Evolutionary conservation across 2,888 invertebrate genomes (phyloP), one percentile per base, ranked within the genome.

Genomic region (Pelosia muscerda): DNA sequence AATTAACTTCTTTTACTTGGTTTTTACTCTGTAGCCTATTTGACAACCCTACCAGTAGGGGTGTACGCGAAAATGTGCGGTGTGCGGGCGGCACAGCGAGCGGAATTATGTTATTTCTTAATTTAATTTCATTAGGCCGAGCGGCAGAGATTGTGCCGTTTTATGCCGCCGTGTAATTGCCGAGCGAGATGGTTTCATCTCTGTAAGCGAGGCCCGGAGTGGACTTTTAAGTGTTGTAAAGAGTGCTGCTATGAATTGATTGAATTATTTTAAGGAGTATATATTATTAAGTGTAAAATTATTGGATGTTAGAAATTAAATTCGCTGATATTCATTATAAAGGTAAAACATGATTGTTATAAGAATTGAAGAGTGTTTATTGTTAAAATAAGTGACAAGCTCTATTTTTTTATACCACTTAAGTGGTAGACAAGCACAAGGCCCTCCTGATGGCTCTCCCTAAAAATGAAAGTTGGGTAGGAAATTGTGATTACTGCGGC

Each of bases 111-210:
- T 91, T 91, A 90, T 92, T 81, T 92, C 91, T 92, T 91, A 88
- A 92, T 93, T 92, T 92, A 90, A 92, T 93, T 93, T 93, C 92
- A 92, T 92, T 91, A 92, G 89, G 87, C 89, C 81, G 66, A 55
- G 83, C 81, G 56, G 34, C 80, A 73, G 89, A 88, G 92, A 92
- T 91, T 90, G 90, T 81, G 82, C 80, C 76, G 76, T 76, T 83
- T 81, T 74, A 74, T 70, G 71, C 78, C 69, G 28, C 70, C 70
- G 70, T 69, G 75, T 74, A 74, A 76, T 76, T 71, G 76, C 71
- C 57, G 42, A 26, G 23, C 25, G 54, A 49, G 65, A 62, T 55
- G 31, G 57, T 66, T 58, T 58, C 63, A 53, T 25, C 28, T 62
- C 42, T 26, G 31, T 31, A 55, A 34, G 19, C 25, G 28, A 58